Percentiles rank a stretch among this genome's conserved stretches.
Evolutionary conservation across 2,797 vertebrate genomes (phyloP).

Genomic region (Anguilla anguilla): DNA sequence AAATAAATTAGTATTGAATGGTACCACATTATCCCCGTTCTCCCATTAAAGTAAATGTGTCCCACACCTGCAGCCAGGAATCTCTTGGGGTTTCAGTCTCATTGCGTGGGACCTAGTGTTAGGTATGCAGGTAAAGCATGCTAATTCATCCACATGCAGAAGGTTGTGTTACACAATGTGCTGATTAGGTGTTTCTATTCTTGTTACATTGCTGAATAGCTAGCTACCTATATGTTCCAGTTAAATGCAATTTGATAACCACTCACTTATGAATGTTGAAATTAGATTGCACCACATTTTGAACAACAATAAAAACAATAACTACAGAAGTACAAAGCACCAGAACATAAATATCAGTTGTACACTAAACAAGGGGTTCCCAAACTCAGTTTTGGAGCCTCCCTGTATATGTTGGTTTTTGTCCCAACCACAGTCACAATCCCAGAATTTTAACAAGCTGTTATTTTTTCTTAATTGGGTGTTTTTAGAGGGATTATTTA

Average conservation of each 20-base stretch:
- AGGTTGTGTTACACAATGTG: neutral
- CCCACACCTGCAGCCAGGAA: neutral
- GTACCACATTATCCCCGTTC: neutral
- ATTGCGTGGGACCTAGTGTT: neutral
- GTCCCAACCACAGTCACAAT: too few species aligned
- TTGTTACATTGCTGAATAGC: neutral
- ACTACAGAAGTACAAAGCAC: neutral
- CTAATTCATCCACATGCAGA: neutral
- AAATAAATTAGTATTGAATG: constrained; percentile 4
- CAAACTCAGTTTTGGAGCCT: too few species aligned
- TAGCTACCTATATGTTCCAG: constrained; percentile 8
- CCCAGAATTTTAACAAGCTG: too few species aligned
- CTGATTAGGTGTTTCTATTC: neutral
- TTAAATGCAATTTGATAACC: neutral
- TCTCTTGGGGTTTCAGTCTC: neutral
- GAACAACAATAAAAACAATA: neutral
- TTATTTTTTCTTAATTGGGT: too few species aligned
- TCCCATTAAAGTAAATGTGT: constrained; percentile 3
- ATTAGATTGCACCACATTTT: neutral
- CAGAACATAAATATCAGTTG: neutral
- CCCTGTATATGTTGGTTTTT: too few species aligned
- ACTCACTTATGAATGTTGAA: neutral
- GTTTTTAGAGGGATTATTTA: too few species aligned
- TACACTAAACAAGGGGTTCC: neutral
- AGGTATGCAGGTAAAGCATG: neutral